phyloP scores from a whole-genome alignment of 2,113 vertebrate species.

The Pterophyllum scalare region DNA sequence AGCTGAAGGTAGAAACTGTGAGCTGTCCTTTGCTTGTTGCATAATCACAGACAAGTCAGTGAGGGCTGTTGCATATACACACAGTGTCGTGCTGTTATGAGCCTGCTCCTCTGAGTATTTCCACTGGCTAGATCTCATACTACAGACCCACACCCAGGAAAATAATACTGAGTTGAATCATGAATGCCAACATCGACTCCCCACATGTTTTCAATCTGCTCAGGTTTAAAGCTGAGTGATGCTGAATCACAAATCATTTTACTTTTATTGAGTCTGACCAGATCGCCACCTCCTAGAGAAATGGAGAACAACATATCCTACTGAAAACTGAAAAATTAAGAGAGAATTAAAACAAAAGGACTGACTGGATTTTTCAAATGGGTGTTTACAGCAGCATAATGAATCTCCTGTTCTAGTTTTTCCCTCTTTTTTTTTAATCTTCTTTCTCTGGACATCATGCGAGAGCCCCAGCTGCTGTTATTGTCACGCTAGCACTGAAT shows the following conservation, averaged over 20 bases:
- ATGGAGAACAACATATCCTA: neutral
- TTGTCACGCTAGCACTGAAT: slow-evolving; percentile 21
- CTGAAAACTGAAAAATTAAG: neutral
- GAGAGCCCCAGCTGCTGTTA: slow-evolving; percentile 33
- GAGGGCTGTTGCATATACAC: neutral
- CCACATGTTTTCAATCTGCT: slow-evolving; percentile 14
- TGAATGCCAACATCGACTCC: neutral
- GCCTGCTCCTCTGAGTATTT: neutral
- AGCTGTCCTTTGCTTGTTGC: neutral
- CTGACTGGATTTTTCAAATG: neutral
- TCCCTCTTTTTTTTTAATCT: neutral
- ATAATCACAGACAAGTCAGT: neutral
- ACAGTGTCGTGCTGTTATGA: neutral
- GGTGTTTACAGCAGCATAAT: neutral
- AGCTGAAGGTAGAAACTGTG: neutral
- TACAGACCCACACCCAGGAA: neutral
- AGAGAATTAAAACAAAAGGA: neutral
- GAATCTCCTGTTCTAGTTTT: neutral
- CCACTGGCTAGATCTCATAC: neutral
- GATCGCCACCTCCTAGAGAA: neutral
- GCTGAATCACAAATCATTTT: slow-evolving; percentile 5
- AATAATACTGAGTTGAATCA: neutral
- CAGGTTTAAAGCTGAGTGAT: neutral
- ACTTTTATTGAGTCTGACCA: neutral
- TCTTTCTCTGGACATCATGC: neutral